A percentile compares a stretch with the other conserved stretches of the same genome.
These are phyloP conservation scores for Lithobates sylvaticus DNA, from an alignment of 2,797 vertebrate genomes.

Conservation along the genomic window DNA sequence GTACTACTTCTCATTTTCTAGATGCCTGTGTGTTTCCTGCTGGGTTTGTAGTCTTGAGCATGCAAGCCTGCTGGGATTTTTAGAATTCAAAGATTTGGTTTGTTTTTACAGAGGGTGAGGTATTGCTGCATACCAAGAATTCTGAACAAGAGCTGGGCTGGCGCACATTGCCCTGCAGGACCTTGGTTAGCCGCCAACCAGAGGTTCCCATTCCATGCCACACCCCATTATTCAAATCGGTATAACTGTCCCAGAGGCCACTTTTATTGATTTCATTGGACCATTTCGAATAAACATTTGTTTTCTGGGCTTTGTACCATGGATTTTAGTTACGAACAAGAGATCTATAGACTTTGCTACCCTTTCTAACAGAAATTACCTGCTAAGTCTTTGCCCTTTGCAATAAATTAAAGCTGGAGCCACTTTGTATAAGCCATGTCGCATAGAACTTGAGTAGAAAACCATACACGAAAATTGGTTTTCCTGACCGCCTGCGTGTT, in stretches of 20 bases:
- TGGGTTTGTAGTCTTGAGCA: neutral
- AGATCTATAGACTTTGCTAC: neutral
- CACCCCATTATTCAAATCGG: constrained; percentile 32
- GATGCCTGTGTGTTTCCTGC: neutral
- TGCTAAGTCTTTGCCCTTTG: neutral
- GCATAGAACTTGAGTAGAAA: constrained; percentile 3
- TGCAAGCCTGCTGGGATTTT: constrained; percentile 2
- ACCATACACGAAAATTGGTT: constrained; percentile 32
- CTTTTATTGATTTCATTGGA: neutral
- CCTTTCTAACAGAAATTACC: neutral
- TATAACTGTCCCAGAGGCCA: neutral
- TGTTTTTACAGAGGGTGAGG: constrained; percentile 62
- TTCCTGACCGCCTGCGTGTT: constrained; percentile 28
- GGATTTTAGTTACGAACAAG: neutral
- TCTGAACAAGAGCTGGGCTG: constrained; percentile 53
- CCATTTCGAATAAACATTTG: neutral
- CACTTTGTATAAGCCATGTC: neutral
- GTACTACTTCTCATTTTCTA: neutral
- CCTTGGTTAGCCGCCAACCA: constrained; percentile 54
- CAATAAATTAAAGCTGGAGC: constrained; percentile 7
- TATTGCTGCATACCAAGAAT: constrained; percentile 58
- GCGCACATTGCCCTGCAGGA: constrained; percentile 49
- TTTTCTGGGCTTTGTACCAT: neutral
- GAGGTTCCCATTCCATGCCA: constrained; percentile 32
- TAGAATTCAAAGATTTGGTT: constrained; percentile 24